These are phyloP conservation scores for Eumeta japonica DNA, from an alignment of 1,140 invertebrate species.

Conservation along the genomic window DNA sequence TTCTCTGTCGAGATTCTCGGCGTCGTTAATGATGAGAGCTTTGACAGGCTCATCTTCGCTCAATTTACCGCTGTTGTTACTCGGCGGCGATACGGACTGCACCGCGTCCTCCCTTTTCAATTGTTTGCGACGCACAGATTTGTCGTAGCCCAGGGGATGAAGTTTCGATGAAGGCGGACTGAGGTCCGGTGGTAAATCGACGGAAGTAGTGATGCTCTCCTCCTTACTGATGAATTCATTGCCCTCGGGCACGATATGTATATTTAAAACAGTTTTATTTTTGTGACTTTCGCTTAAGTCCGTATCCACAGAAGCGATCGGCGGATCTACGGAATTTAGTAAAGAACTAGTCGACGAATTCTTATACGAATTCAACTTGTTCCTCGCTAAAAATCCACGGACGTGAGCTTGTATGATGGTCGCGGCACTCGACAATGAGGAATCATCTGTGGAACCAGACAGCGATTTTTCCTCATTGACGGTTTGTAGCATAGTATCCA, in stretches of 20 bases:
- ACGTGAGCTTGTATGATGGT: constrained; percentile 48
- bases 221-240: constrained; percentile 36
- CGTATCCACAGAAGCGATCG: constrained; percentile 24
- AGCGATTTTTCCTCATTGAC: constrained; percentile 51
- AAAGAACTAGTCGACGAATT: constrained; percentile 28
- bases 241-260: constrained; percentile 43
- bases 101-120: constrained; percentile 49
- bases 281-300: constrained; percentile 26
- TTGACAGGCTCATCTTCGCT: constrained; percentile 45
- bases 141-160: constrained; percentile 40
- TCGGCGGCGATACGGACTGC: constrained; percentile 47
- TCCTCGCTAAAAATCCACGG: constrained; percentile 42
- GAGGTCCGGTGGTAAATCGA: constrained; percentile 40
- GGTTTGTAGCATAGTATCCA: constrained; percentile 48
- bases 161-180: constrained; percentile 38
- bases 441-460: constrained; percentile 49
- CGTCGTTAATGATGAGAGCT: constrained; percentile 19
- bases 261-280: constrained; percentile 45
- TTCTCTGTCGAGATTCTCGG: constrained; percentile 4
- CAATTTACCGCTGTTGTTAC: constrained; percentile 44
- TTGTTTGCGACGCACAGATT: constrained; percentile 39
- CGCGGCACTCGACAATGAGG: constrained; percentile 44
- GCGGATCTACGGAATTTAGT: constrained; percentile 29
- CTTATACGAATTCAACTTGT: constrained; percentile 36
- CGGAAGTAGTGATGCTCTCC: constrained; percentile 41